phyloP scores from a whole-genome alignment of 2,113 vertebrate species.

The Siphamia tubifer region DNA sequence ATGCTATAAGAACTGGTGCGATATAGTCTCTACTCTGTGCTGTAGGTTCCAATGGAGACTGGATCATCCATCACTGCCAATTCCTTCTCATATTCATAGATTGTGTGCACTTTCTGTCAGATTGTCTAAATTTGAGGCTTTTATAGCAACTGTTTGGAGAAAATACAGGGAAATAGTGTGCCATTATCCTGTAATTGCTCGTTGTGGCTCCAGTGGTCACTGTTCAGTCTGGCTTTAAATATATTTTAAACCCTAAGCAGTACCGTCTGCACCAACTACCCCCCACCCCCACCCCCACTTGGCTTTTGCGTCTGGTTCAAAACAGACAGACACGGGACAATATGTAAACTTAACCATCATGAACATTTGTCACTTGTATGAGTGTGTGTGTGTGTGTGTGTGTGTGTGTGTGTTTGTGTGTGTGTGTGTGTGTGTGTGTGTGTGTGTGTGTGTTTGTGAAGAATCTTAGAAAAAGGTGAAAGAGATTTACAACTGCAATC shows the following conservation, averaged over 20 bases:
- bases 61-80: too few relatives aligned
- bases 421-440: too few relatives aligned
- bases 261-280: neutral
- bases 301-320: constrained; percentile 8
- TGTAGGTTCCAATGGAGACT: too few relatives aligned
- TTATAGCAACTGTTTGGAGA: neutral
- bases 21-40: too few relatives aligned
- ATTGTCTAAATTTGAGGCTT: neutral
- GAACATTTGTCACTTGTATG: constrained; percentile 38
- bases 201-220: neutral
- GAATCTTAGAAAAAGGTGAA: constrained; percentile 16
- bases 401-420: too few relatives aligned
- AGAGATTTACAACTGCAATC: constrained; percentile 83
- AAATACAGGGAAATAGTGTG: neutral
- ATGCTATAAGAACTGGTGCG: too few relatives aligned
- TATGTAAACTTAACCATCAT: neutral
- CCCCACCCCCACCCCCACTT: neutral
- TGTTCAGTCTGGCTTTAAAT: neutral
- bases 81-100: too few relatives aligned
- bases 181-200: neutral
- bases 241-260: neutral
- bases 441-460: too few relatives aligned
- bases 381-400: too few relatives aligned
- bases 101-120: neutral
- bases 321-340: constrained; percentile 31